Evolutionary conservation across 2,113 vertebrate species (phyloP).

Genomic region (Procapra przewalskii): DNA sequence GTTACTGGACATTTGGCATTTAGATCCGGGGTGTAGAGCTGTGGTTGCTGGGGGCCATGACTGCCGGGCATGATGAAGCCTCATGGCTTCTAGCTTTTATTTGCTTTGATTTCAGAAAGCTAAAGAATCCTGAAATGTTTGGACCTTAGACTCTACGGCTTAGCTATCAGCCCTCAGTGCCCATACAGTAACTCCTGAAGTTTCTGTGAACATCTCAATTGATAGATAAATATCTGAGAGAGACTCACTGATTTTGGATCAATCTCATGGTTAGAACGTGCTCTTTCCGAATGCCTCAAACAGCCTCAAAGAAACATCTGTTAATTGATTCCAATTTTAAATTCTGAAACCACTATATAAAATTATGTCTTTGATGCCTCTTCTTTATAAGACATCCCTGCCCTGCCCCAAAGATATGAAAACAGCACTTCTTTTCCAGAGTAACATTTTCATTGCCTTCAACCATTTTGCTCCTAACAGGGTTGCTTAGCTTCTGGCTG

Average conservation of each 20-base stretch:
- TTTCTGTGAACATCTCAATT: neutral
- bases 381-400: neutral
- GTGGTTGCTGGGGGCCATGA: neutral
- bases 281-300: neutral
- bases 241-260: neutral
- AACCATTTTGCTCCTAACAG: neutral
- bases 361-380: neutral
- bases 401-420: neutral
- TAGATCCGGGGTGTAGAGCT: neutral
- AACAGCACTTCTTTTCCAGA: neutral
- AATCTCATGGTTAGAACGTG: neutral
- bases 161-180: neutral
- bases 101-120: slow-evolving; percentile 35
- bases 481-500: neutral
- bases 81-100: neutral
- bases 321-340: slow-evolving; percentile 36
- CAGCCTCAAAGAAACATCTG: slow-evolving; percentile 8
- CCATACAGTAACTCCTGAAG: neutral
- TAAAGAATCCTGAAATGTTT: neutral
- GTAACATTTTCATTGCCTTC: slow-evolving; percentile 9
- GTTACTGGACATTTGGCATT: neutral
- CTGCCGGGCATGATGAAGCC: neutral
- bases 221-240: neutral
- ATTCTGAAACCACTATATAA: neutral
- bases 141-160: neutral